Conservation (phyloP, 2,797 vertebrate genomes). For the Ispidina lecontei region DNA sequence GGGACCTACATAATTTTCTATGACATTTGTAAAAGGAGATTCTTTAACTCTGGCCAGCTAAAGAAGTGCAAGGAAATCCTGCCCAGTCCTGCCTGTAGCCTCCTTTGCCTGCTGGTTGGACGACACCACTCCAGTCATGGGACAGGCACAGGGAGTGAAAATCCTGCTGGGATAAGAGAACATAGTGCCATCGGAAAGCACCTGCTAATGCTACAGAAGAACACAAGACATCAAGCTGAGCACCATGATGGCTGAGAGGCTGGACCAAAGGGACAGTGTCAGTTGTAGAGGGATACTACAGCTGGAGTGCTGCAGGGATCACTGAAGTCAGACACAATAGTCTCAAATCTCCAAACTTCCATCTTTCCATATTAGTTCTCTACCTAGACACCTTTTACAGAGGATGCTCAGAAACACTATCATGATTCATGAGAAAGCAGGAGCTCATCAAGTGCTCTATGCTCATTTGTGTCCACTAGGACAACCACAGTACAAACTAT, state of each 20-base stretch:
- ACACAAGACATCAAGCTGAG: fast-evolving
- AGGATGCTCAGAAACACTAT: not conserved
- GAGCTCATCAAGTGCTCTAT: not conserved
- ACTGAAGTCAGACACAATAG: not conserved
- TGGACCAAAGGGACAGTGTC: not conserved
- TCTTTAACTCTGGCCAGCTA: not conserved
- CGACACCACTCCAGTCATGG: not conserved
- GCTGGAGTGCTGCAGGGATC: not conserved
- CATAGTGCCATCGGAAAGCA: not conserved
- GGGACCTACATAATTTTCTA: not conserved
- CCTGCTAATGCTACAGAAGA: not conserved
- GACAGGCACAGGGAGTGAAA: not conserved
- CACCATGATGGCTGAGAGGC: not conserved
- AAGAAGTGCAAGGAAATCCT: not conserved
- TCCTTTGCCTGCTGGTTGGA: not conserved
- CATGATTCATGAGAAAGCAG: not conserved
- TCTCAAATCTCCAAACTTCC: not conserved
- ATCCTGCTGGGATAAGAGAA: not conserved
- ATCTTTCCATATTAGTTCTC: not conserved
- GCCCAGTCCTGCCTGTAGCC: not conserved
- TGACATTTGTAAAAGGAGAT: not conserved
- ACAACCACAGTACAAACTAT: not conserved
- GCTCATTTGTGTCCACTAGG: not conserved
- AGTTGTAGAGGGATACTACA: fast-evolving
- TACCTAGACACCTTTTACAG: not conserved